Conservation (phyloP, 2,797 vertebrate species). For the Mormyrus proboscirostris region DNA sequence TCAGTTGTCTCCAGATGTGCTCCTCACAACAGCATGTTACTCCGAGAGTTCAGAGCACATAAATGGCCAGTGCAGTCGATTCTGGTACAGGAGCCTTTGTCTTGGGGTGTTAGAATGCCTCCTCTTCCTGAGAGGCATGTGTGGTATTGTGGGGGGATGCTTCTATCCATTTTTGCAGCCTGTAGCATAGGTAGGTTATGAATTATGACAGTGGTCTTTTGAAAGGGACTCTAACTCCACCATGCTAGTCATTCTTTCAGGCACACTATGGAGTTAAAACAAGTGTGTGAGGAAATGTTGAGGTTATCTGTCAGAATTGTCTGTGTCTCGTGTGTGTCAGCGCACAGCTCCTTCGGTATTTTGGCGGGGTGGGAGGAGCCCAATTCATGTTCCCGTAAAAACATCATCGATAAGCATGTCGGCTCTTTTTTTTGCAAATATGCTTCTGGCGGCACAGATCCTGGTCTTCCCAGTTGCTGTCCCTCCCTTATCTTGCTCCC, state of each 20-base stretch:
- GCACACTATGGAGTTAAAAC: not conserved
- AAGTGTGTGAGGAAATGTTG: not conserved
- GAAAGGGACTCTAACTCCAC: not conserved
- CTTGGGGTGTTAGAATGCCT: not conserved
- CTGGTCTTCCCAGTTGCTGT: not conserved
- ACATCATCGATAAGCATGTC: not conserved
- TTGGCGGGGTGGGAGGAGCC: not conserved
- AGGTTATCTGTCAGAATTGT: not conserved
- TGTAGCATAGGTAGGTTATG: not conserved
- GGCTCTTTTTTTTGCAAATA: not conserved
- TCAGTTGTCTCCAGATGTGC: slow-evolving; percentile 13
- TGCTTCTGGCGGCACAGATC: not conserved
- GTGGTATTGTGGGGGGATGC: not conserved
- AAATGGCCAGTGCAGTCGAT: not conserved
- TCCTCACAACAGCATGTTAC: not conserved
- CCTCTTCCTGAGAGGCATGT: not conserved
- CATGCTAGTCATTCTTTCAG: not conserved
- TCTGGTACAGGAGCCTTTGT: not conserved
- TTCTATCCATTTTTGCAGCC: not conserved
- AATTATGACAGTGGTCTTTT: not conserved
- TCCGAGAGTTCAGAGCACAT: not conserved
- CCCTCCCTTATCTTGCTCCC: not conserved
- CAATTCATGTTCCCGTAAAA: not conserved
- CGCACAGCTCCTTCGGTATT: not conserved
- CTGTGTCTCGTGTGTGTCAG: not conserved